These are phyloP conservation scores for Schizopygopsis pylzovi DNA, from an alignment of 2,797 vertebrate genomes.

Conservation along the genomic window DNA sequence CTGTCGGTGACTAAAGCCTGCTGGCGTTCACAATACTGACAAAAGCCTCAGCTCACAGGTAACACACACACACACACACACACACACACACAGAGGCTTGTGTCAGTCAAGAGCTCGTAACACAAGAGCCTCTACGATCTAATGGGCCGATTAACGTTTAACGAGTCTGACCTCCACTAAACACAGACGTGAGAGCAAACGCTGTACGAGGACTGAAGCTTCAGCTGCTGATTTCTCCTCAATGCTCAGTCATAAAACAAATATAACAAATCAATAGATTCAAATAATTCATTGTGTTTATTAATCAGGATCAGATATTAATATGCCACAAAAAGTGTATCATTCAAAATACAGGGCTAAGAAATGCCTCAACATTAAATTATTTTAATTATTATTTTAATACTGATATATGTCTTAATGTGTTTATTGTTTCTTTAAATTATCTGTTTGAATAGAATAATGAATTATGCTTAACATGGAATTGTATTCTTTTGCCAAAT, in stretches of 20 bases:
- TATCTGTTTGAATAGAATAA: background rate
- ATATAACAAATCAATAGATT: background rate
- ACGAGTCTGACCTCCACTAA: constrained; percentile 60
- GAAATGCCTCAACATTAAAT: background rate
- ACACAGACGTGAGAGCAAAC: constrained; percentile 6
- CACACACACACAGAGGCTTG: constrained; percentile 23
- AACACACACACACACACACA: constrained; percentile 50
- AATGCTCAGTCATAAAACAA: background rate
- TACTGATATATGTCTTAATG: background rate
- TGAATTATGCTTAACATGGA: background rate
- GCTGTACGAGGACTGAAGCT: background rate
- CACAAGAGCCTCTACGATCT: constrained; percentile 68
- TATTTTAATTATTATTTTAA: too few species aligned
- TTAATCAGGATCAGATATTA: background rate
- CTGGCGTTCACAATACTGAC: constrained; percentile 44
- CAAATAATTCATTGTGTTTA: background rate
- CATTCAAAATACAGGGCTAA: background rate
- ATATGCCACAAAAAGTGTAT: background rate
- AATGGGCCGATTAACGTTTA: constrained; percentile 76
- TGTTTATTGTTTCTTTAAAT: background rate
- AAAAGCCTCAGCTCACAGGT: constrained; percentile 53
- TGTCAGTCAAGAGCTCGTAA: constrained; percentile 61
- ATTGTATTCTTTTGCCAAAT: background rate
- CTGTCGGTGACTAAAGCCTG: constrained; percentile 25
- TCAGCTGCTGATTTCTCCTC: background rate